phyloP scores from a whole-genome alignment of 2,113 vertebrate genomes.

The Triplophysa rosa region DNA sequence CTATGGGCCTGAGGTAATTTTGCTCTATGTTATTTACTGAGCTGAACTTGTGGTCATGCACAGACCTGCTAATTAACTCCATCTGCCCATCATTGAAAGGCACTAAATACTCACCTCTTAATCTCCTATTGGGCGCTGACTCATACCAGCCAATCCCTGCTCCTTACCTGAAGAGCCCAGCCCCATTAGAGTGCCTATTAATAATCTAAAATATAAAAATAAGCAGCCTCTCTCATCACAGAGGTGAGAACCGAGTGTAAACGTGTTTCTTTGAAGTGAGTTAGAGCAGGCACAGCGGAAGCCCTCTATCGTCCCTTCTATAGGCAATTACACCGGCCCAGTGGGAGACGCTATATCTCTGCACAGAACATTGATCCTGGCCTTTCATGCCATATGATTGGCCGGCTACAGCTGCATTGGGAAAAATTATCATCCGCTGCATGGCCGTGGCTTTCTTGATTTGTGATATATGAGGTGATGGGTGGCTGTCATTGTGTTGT shows the following conservation, averaged over 20 bases:
- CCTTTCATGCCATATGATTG: conserved; percentile 59
- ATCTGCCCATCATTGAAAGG: conserved; percentile 54
- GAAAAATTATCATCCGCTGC: conserved; percentile 27
- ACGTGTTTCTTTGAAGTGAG: conserved; percentile 53
- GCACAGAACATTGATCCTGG: conserved; percentile 49
- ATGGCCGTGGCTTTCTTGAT: neutral
- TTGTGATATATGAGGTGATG: conserved; percentile 29
- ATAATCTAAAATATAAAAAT: conserved; percentile 22
- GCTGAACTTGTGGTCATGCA: conserved; percentile 60
- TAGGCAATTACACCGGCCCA: conserved; percentile 60
- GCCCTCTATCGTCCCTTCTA: conserved; percentile 29
- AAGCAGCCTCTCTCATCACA: neutral
- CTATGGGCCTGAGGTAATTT: conserved; percentile 28
- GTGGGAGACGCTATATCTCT: conserved; percentile 53
- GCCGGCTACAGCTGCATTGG: conserved; percentile 30
- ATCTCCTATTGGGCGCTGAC: conserved; percentile 44
- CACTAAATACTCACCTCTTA: conserved; percentile 44
- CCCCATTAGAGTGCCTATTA: conserved; percentile 18
- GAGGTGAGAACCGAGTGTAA: conserved; percentile 12
- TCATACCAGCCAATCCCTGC: conserved; percentile 44
- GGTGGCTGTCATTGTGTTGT: conserved; percentile 4
- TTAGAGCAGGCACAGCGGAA: conserved; percentile 33
- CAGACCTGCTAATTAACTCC: conserved; percentile 57
- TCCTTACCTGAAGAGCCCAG: neutral
- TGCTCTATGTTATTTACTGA: conserved; percentile 43